Conservation (phyloP, 2,113 vertebrate genomes). For the Osmerus eperlanus region DNA sequence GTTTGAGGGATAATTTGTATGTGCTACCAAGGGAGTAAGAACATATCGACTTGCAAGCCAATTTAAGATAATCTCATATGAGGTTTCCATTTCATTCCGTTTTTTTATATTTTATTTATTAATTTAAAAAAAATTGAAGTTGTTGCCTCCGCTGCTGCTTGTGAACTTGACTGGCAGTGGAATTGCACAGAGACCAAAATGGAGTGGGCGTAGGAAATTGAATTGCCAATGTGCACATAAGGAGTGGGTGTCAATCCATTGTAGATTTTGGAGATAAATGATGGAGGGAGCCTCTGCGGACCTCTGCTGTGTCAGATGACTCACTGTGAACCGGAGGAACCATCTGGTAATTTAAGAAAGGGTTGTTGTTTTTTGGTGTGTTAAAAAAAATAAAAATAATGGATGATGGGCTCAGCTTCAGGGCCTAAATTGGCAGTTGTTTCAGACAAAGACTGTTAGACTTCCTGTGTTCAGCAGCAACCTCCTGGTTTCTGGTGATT, state of each 20-base stretch:
- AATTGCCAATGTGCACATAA: slow-evolving; percentile 60
- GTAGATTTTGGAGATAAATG: slow-evolving; percentile 62
- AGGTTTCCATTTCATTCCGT: slow-evolving; percentile 16
- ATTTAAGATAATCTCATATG: slow-evolving; percentile 6
- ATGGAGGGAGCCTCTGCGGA: slow-evolving; percentile 40
- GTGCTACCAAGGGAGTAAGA: not conserved
- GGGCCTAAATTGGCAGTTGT: not conserved
- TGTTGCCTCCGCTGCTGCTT: slow-evolving; percentile 28
- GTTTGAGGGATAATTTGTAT: not conserved
- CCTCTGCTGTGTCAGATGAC: slow-evolving; percentile 44
- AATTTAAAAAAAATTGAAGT: not conserved
- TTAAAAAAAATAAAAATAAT: too few relatives aligned
- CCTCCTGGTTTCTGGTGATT: not conserved
- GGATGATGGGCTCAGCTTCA: slow-evolving; percentile 1
- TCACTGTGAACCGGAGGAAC: slow-evolving; percentile 38
- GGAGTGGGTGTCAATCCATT: slow-evolving; percentile 66
- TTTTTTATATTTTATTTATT: not conserved
- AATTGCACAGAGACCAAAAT: slow-evolving; percentile 46
- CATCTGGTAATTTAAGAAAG: slow-evolving; percentile 43
- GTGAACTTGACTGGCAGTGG: slow-evolving; percentile 58
- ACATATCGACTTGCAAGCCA: slow-evolving; percentile 2
- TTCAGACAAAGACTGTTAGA: slow-evolving; percentile 6
- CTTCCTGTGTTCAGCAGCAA: not conserved
- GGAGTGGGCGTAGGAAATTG: slow-evolving; percentile 60
- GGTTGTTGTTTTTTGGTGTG: slow-evolving; percentile 1